Evolutionary conservation across 2,888 invertebrate species (phyloP).

Genomic region (Cactoblastis cactorum): DNA sequence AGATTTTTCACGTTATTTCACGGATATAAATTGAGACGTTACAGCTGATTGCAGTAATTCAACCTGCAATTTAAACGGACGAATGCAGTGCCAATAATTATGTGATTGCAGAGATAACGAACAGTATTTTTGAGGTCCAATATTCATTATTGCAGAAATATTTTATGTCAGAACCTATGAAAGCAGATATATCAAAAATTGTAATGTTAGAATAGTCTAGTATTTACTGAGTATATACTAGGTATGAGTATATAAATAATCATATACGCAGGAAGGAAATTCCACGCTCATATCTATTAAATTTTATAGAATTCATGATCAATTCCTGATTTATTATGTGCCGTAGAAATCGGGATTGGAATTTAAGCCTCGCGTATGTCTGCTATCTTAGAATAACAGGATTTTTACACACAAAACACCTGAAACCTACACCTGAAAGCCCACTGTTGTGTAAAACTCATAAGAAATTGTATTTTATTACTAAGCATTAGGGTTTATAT

Average conservation of each 20-base stretch:
- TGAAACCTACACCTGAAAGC: too few relatives aligned
- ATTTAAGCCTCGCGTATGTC: background rate
- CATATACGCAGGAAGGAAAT: background rate
- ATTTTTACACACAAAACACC: too few relatives aligned
- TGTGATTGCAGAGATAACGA: background rate
- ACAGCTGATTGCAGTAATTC: slow-evolving; percentile 17
- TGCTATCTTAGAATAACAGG: too few relatives aligned
- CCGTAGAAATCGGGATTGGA: background rate
- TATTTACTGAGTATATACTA: too few relatives aligned
- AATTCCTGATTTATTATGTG: slow-evolving; percentile 5
- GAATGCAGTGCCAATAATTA: background rate
- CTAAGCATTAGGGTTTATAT: too few relatives aligned
- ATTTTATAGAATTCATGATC: slow-evolving; percentile 1
- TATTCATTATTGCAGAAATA: too few relatives aligned
- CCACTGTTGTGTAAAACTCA: too few relatives aligned
- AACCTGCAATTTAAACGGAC: slow-evolving; percentile 8
- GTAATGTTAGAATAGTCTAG: too few relatives aligned
- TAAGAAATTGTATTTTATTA: too few relatives aligned
- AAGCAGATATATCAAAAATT: too few relatives aligned
- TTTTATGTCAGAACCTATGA: too few relatives aligned
- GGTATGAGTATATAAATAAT: too few relatives aligned
- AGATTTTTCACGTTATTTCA: slow-evolving; percentile 7
- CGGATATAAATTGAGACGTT: slow-evolving; percentile 11
- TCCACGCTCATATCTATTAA: background rate
- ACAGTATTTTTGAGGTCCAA: background rate